Conservation (phyloP, 1,140 invertebrate species). For the Eumeta japonica region DNA sequence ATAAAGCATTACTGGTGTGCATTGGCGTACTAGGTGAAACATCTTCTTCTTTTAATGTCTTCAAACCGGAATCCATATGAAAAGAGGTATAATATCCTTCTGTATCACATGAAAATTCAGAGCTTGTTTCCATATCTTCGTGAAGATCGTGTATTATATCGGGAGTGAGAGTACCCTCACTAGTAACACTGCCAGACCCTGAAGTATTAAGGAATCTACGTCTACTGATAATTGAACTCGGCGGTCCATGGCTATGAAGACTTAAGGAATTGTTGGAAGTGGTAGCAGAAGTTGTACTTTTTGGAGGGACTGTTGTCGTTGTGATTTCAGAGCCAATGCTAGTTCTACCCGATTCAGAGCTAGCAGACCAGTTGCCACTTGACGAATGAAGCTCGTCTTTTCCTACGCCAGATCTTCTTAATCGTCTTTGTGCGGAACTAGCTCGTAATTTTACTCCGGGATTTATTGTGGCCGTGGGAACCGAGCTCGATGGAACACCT, state of each 20-base stretch:
- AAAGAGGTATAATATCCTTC: slow-evolving; percentile 98
- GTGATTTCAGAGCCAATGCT: slow-evolving; percentile 81
- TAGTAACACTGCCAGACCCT: slow-evolving; percentile 78
- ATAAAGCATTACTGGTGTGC: slow-evolving; percentile 63
- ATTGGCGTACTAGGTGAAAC: slow-evolving; percentile 61
- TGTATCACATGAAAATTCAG: slow-evolving; percentile 92
- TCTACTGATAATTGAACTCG: slow-evolving; percentile 67
- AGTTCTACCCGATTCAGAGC: slow-evolving; percentile 83
- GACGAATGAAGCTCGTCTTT: slow-evolving; percentile 83
- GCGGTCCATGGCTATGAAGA: slow-evolving; percentile 62
- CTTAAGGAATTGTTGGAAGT: slow-evolving; percentile 69
- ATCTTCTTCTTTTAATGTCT: slow-evolving; percentile 81
- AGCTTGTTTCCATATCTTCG: slow-evolving; percentile 87
- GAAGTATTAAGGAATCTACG: slow-evolving; percentile 69
- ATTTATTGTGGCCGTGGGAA: slow-evolving; percentile 58
- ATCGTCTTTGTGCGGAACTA: slow-evolving; percentile 64
- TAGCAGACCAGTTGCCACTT: slow-evolving; percentile 91
- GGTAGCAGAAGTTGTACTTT: slow-evolving; percentile 65
- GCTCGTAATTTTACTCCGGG: slow-evolving; percentile 71
- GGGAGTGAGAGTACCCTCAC: slow-evolving; percentile 81
- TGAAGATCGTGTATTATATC: slow-evolving; percentile 73
- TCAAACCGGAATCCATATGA: slow-evolving; percentile 91
- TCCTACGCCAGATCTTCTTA: slow-evolving; percentile 57
- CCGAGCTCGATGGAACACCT: slow-evolving; percentile 58
- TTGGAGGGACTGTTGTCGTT: slow-evolving; percentile 68